Conservation (phyloP, 2,797 vertebrate genomes). For the Argentina silus region DNA sequence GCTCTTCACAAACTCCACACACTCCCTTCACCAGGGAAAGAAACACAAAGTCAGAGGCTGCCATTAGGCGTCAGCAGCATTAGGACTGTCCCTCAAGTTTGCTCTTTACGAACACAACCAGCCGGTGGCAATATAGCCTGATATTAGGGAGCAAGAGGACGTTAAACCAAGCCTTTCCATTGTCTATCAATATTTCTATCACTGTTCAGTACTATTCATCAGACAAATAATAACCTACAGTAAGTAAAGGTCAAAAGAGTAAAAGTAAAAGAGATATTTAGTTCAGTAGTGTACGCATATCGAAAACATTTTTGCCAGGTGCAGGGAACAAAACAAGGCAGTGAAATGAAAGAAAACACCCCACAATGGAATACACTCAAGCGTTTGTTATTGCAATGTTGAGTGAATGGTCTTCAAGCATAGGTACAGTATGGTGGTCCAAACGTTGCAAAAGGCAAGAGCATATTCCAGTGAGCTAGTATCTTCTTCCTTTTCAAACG, state of each 20-base stretch:
- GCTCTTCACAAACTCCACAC: conserved; percentile 97
- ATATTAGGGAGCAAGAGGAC: not conserved
- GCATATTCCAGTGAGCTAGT: not conserved
- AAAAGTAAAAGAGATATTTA: too few relatives aligned
- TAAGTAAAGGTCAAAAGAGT: too few relatives aligned
- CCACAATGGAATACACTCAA: too few relatives aligned
- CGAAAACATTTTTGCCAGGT: too few relatives aligned
- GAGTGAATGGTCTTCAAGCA: too few relatives aligned
- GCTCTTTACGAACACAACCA: conserved; percentile 2
- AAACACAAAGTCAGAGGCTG: not conserved
- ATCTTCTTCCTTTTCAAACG: not conserved
- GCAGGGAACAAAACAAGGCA: too few relatives aligned
- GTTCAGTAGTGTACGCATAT: too few relatives aligned
- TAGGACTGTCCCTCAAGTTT: not conserved
- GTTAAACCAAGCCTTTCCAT: not conserved
- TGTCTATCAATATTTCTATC: not conserved
- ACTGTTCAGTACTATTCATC: not conserved
- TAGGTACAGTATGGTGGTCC: too few relatives aligned
- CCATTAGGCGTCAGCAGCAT: not conserved
- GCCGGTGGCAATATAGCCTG: conserved; percentile 24
- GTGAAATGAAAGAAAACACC: too few relatives aligned
- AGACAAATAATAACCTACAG: too few relatives aligned
- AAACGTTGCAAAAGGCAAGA: not conserved
- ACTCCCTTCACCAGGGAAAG: conserved; percentile 80
- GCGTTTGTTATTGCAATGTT: too few relatives aligned